Evolutionary conservation across 2,888 invertebrate species (phyloP), one percentile per base, ranked within the genome.

Genomic region (Ceratothoa steindachneri): DNA sequence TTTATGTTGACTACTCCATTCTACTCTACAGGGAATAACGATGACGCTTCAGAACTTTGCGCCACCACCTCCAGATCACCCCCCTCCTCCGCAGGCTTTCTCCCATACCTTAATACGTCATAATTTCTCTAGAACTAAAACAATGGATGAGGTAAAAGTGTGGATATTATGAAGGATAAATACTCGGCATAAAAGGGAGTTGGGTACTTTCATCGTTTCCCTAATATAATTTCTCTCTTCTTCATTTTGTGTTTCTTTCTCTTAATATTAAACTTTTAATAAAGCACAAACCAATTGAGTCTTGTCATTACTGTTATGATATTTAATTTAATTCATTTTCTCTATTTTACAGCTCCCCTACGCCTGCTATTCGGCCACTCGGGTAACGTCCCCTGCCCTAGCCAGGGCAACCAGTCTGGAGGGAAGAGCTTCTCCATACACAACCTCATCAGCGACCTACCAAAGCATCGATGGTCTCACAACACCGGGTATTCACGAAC

Each of bases 391-490:
- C 9, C 78, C 75, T 30, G 71, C 76, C 24, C 60, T 75, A 24
- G 69, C 76, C 22, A 55, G 74, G 29, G 74, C 77, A 7, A 67
- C 73, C 30, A 73, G 75, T 27, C 66, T 75, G 64, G 75, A 75
- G 66, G 77, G 77, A 1, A 64, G 71, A 12, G 75, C 72, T n/a
- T 78, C 78, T 5, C 78, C 75, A 9, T 79, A 79, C 70, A 73
- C 72, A 2, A 73, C 73, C 9, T 76, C 78, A 27, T 75, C 75
- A 22, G 73, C 73, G 66, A 79, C 75, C 30, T 79, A 79, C 74
- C 78, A 79, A 30, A 79, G 78, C 74, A 79, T 79, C 41, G 79
- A 79, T 19, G 79, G 79, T 12, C 71, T 77, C 41, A 73, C 60
- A 3, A 24, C 60, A 24, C 22, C n/a, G 12, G 24, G 60, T 60